Evolutionary conservation across 2,113 vertebrate genomes (phyloP).

Genomic region (Clarias gariepinus): DNA sequence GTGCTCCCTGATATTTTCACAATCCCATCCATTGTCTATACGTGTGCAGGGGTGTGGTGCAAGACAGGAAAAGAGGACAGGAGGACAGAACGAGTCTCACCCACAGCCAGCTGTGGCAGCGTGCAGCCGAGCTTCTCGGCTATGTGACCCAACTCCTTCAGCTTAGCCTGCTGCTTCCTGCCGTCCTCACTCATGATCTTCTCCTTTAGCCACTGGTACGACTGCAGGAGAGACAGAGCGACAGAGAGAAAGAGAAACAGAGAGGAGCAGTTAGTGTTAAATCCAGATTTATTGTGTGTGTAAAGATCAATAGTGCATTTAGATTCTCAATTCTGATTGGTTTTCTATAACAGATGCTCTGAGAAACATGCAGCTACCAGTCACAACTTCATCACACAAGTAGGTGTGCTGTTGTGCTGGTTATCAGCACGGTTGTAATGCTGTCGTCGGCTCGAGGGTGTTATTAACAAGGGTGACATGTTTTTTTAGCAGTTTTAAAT

Average conservation of each 20-base stretch:
- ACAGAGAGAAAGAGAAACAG: neutral
- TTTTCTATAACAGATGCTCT: neutral
- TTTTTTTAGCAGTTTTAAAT: too few species aligned
- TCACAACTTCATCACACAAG: neutral
- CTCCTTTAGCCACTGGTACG: conserved; percentile 98
- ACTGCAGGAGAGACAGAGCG: conserved; percentile 66
- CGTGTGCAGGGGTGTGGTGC: neutral
- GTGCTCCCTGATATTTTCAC: neutral
- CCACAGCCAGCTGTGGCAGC: conserved; percentile 93
- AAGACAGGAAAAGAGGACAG: neutral
- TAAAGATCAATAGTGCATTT: neutral
- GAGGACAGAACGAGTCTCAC: conserved; percentile 69
- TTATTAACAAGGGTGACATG: too few species aligned
- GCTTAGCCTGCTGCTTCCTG: conserved; percentile 90
- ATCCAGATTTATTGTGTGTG: neutral
- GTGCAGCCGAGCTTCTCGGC: conserved; percentile 93
- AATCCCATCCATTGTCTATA: neutral
- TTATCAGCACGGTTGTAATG: too few species aligned
- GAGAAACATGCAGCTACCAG: neutral
- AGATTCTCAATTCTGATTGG: neutral
- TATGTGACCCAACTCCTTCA: conserved; percentile 91
- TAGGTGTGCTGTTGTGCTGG: too few species aligned
- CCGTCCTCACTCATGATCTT: conserved; percentile 95
- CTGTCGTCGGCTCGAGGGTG: too few species aligned
- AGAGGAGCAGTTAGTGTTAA: too few species aligned